These are phyloP conservation scores for Danaus chrysippus DNA, from an alignment of 2,888 invertebrate species.

Conservation along the genomic window DNA sequence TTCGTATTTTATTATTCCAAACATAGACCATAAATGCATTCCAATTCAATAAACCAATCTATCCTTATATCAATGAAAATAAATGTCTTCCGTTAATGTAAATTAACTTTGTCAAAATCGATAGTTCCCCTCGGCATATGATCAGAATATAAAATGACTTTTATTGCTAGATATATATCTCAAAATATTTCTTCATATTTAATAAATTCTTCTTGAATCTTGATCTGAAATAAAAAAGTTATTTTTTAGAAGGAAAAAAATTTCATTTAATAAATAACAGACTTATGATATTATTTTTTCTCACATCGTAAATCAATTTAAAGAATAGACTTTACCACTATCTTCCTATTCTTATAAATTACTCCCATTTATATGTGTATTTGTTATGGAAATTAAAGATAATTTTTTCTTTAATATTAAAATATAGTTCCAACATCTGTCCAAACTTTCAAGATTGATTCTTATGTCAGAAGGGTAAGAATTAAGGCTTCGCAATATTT, in stretches of 20 bases:
- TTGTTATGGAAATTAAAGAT: too few relatives aligned
- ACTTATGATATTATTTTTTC: too few relatives aligned
- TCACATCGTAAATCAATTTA: too few relatives aligned
- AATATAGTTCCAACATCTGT: constrained; percentile 17
- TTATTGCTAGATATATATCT: constrained; percentile 4
- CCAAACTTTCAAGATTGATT: constrained; percentile 51
- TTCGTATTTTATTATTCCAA: background rate
- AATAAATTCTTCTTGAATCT: too few relatives aligned
- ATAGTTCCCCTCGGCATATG: constrained; percentile 12
- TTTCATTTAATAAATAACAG: too few relatives aligned
- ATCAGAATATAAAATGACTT: constrained; percentile 9
- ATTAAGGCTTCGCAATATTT: constrained; percentile 74
- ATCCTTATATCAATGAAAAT: constrained; percentile 16
- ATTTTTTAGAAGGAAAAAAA: too few relatives aligned
- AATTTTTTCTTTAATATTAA: too few relatives aligned
- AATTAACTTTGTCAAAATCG: constrained; percentile 12
- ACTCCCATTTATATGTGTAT: too few relatives aligned
- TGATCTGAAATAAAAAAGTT: too few relatives aligned
- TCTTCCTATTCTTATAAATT: too few relatives aligned
- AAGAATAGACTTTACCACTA: too few relatives aligned
- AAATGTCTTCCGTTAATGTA: constrained; percentile 12
- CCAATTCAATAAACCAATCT: constrained; percentile 15
- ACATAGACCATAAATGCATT: background rate
- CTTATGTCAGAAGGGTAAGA: constrained; percentile 59
- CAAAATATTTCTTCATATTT: background rate